A percentile compares a stretch with the other conserved stretches of the same genome.
Evolutionary conservation across 1,140 invertebrate genomes (phyloP).

Genomic region (Caenorhabditis latens): DNA sequence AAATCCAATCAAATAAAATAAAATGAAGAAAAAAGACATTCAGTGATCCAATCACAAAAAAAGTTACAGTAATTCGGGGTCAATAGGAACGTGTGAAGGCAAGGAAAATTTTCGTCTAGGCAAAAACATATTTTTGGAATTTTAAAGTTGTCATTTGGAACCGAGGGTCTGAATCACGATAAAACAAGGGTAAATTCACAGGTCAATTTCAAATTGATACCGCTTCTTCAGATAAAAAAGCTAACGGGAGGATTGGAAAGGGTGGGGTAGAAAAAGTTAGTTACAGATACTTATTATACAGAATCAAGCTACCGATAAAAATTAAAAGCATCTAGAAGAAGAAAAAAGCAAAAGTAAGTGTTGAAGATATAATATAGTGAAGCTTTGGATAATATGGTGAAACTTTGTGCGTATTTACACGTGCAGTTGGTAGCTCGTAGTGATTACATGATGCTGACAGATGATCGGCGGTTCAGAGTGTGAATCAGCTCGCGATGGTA

Average conservation of each 20-base stretch:
- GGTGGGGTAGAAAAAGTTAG: neutral
- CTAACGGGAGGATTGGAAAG: neutral
- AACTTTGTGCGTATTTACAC: no score
- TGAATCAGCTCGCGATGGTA: slow-evolving; percentile 41
- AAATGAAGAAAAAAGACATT: neutral
- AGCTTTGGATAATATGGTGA: neutral
- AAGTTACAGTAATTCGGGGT: neutral
- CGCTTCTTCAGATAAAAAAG: slow-evolving; percentile 10
- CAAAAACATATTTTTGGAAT: neutral
- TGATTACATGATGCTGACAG: neutral
- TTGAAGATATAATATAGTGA: no score
- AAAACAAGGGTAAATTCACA: neutral
- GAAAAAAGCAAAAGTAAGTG: no score
- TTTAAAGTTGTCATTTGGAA: neutral
- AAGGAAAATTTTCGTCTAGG: neutral
- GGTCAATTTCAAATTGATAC: slow-evolving; percentile 11
- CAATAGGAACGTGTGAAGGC: neutral
- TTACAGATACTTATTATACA: no score
- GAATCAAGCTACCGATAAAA: no score
- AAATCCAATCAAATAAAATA: neutral
- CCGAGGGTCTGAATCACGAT: slow-evolving; percentile 36
- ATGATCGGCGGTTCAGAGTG: slow-evolving; percentile 37
- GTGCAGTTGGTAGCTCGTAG: no score
- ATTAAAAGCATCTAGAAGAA: no score
- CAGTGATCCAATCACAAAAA: slow-evolving; percentile 20